Base-by-base conservation (phyloP, 2,797 vertebrate species). In the Darevskia mixta region DNA sequence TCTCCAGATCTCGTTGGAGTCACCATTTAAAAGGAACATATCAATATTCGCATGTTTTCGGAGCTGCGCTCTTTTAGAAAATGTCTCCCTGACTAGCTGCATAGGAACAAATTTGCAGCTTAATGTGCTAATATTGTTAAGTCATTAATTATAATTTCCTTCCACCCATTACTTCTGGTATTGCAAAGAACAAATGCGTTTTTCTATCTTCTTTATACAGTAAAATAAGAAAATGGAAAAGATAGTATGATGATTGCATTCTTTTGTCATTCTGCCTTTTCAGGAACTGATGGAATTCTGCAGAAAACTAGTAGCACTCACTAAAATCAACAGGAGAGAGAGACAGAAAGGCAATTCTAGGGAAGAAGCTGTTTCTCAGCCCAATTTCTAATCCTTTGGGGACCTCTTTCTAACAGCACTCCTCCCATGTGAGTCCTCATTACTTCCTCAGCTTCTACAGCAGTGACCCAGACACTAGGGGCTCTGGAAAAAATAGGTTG, bases 281-380 rank as follows among this genome's bases (percentile, higher is more conserved):
- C 72, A 90, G 15, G 79, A 93, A 58, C 67, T 86, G 32, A 75
- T 82, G n/a, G 86, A 84, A 1, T 85, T 83, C 83, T 91, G 38
- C 29, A 75, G 64, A 93, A 55, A 82, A 79, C 67, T 91, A 55
- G 66, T 2, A 55, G 79, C 83, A 90, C 66, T 77, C 79, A 86
- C 90, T 92, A 85, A 89, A 93, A 87, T 90, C 38, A 82, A 27
- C 79, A 76, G 90, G 67, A 86, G 87, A 91, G 77, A 89, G 83
- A 80, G 2, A 41, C 85, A 88, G 69, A 92, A 75, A 91, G 88
- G 85, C 88, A 87, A 90, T 92, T 90, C 85, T 79, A 88, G 83
- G 45, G 11, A 85, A 66, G 79, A 88, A 87, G 17, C 35, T 77
- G 35, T 66, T 85, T 64, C 8, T 2, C 4, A 23, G 58, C 41